phyloP scores from a whole-genome alignment of 2,888 invertebrate species.

The Temnothorax unifasciatus region DNA sequence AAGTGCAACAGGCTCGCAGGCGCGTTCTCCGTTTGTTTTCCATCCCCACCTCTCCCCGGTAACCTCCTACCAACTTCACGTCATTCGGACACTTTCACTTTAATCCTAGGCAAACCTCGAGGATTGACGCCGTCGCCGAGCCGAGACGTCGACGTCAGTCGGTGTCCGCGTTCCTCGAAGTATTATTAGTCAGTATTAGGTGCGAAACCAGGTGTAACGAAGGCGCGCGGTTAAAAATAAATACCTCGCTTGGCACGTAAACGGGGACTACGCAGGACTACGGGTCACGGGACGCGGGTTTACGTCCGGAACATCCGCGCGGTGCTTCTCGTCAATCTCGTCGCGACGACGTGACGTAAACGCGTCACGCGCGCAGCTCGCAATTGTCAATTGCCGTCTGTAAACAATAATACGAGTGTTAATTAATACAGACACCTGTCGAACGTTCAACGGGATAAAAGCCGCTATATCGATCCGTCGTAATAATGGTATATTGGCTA shows the following conservation, averaged over 20 bases:
- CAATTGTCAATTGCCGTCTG: background rate
- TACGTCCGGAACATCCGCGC: too few species aligned
- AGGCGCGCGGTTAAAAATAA: background rate
- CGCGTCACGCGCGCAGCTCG: background rate
- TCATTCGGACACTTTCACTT: background rate
- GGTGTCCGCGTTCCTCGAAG: background rate
- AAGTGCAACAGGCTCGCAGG: background rate
- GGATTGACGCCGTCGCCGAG: background rate
- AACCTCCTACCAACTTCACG: background rate
- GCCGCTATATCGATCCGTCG: constrained; percentile 27
- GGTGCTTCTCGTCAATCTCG: background rate
- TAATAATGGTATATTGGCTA: constrained; percentile 82
- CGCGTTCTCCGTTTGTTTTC: background rate
- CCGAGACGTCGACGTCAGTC: background rate
- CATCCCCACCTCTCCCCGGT: background rate
- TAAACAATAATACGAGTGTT: constrained; percentile 1
- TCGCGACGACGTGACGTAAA: background rate
- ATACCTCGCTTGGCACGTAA: too few species aligned
- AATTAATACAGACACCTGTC: background rate
- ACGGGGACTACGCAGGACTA: too few species aligned
- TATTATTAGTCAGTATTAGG: background rate
- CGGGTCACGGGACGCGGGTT: too few species aligned
- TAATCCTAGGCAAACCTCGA: too few species aligned
- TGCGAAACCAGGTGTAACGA: background rate
- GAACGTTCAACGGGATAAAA: background rate